phyloP scores from a whole-genome alignment of 2,797 vertebrate species.

The Pteronotus mesoamericanus region DNA sequence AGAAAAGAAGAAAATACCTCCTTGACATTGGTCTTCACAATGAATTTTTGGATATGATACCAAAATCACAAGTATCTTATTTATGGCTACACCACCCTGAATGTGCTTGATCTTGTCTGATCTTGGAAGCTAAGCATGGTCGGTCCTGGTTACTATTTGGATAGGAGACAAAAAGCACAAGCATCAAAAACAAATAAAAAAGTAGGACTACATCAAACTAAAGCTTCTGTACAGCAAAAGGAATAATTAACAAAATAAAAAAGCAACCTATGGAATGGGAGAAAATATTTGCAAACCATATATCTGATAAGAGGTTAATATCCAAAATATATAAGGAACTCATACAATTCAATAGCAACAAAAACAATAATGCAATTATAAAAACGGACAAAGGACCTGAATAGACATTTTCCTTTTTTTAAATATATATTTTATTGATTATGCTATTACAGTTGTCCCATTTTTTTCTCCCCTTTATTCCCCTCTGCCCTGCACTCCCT shows the following conservation, averaged over 20 bases:
- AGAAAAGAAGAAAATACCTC: neutral
- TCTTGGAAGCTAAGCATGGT: no score
- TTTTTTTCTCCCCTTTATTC: no score
- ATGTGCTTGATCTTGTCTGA: no score
- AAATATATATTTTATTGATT: no score
- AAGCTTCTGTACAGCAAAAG: neutral
- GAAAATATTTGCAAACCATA: neutral
- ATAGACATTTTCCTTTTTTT: neutral
- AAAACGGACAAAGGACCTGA: neutral
- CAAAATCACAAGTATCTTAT: neutral
- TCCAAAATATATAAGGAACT: neutral
- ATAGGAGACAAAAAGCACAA: no score
- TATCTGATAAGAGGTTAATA: neutral
- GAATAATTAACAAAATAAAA: neutral
- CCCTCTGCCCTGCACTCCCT: no score
- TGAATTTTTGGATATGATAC: neutral
- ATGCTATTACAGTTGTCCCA: no score
- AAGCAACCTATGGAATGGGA: neutral
- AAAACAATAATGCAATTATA: neutral
- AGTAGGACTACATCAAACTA: neutral
- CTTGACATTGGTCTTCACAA: neutral
- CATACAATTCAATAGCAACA: neutral
- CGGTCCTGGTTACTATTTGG: no score
- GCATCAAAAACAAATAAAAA: neutral
- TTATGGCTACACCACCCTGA: no score